phyloP scores from a whole-genome alignment of 2,113 vertebrate species.

The Campylomormyrus tamandua region DNA sequence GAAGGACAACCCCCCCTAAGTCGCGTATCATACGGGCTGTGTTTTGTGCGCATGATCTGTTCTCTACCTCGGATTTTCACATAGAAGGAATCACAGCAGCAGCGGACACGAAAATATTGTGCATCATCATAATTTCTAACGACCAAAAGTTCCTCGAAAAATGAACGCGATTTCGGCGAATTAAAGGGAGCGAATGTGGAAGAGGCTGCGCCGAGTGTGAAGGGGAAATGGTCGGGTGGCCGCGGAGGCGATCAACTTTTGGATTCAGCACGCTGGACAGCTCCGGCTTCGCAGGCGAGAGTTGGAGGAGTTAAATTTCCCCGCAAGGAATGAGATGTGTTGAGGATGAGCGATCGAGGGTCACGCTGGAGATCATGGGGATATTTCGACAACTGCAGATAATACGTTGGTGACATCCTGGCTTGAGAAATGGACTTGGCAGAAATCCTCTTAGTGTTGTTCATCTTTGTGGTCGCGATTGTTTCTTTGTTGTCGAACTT shows the following conservation, averaged over 20 bases:
- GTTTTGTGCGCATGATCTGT: constrained; percentile 36
- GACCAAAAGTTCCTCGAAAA: background rate
- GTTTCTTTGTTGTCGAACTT: constrained; percentile 71
- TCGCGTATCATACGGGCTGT: background rate
- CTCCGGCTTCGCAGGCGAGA: constrained; percentile 38
- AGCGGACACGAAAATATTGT: constrained; percentile 11
- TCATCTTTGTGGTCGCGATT: constrained; percentile 68
- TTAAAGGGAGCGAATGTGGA: background rate
- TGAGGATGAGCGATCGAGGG: constrained; percentile 24
- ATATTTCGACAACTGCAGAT: constrained; percentile 29
- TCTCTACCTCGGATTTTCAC: constrained; percentile 16
- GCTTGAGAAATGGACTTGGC: constrained; percentile 75
- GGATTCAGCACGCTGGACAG: constrained; percentile 77
- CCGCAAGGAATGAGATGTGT: constrained; percentile 2
- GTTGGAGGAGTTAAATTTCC: constrained; percentile 31
- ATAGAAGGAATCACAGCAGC: constrained; percentile 16
- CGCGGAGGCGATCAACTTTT: background rate
- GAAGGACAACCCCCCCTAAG: background rate
- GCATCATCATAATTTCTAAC: background rate
- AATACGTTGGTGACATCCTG: constrained; percentile 36
- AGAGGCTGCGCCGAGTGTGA: constrained; percentile 8
- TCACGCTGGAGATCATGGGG: constrained; percentile 38
- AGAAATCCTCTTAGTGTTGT: constrained; percentile 62
- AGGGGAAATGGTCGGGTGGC: constrained; percentile 11
- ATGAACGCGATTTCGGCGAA: background rate